These are phyloP conservation scores for Strix occidentalis DNA, from an alignment of 2,797 vertebrate species.

Conservation along the genomic window DNA sequence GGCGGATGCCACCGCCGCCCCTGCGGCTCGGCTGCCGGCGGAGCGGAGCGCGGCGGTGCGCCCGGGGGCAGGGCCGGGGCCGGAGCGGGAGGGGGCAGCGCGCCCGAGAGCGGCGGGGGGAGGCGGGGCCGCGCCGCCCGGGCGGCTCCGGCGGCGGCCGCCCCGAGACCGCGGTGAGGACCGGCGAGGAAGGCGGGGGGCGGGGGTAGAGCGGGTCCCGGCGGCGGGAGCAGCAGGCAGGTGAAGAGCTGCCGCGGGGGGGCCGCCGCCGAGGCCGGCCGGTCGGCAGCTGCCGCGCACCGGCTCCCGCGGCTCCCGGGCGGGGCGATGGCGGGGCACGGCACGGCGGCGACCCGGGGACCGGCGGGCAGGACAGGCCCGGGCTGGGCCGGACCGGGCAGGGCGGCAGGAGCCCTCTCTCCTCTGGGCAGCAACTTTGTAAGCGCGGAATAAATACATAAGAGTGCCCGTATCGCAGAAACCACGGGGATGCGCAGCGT, in stretches of 20 bases:
- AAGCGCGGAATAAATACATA: not conserved
- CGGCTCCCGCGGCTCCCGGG: not conserved
- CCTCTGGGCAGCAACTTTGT: not conserved
- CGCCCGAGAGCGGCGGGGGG: not conserved
- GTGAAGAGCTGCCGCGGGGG: not conserved
- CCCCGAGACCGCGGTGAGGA: not conserved
- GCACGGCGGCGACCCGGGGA: not conserved
- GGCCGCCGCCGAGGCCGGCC: not conserved
- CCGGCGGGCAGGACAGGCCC: too few relatives aligned
- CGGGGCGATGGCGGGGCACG: not conserved
- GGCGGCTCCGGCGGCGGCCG: not conserved
- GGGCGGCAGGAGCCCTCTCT: not conserved
- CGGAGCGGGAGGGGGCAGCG: not conserved
- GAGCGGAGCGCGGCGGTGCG: not conserved
- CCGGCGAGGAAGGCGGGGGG: not conserved
- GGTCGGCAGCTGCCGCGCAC: not conserved
- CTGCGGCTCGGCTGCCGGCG: not conserved
- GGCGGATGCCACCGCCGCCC: not conserved
- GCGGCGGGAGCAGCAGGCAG: not conserved
- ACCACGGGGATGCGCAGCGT: not conserved
- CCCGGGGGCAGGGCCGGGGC: not conserved
- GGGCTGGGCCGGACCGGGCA: too few relatives aligned
- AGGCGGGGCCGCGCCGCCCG: not conserved
- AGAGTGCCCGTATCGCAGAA: not conserved
- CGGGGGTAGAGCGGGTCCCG: not conserved